Evolutionary conservation across 2,888 invertebrate species (phyloP), one percentile per base, ranked within the genome.

Genomic region (Plebejus anna): DNA sequence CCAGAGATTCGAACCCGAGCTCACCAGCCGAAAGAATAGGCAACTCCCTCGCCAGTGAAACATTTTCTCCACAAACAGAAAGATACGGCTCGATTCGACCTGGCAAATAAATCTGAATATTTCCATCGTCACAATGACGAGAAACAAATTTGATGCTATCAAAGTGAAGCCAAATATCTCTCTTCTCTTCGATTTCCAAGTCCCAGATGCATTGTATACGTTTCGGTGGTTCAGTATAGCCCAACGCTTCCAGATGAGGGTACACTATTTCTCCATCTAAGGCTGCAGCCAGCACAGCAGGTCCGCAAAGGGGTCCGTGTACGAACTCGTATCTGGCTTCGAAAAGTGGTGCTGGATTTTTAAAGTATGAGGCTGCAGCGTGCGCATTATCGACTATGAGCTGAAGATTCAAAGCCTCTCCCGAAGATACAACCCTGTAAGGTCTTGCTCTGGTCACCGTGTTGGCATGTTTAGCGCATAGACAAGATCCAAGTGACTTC

Each of bases 301-400:
- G 97, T 0, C 98, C 98, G 85, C 98, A 98, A 0, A 98, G 91
- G 0, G 98, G 98, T 0, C 97, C 97, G 82, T 98, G 98, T 1
- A 98, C 97, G 84, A 98, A 98, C 86, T 98, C 97, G 86, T 97
- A 98, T 5, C 95, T 95, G 0, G 98, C 98, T 87, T 97, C 97
- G 85, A 98, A 98, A 4, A 98, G 93, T 0, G 98, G 97, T 57
- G 96, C 95, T 2, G 96, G 95, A 83, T 97, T 97, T 87, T 98
- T 98, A 90, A 98, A 98, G 88, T 98, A 98, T 76, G 97, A 97
- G 0, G 97, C 95, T 0, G 98, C 97, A 3, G 98, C 97, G 83
- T 98, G 97, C 16, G 97, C 96, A 16, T 96, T 97, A 83, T 98
- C 98, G 0, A 98, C 96, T 66, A 97, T 96, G 81, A 98, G 94